Percentiles rank a stretch among this genome's conserved stretches.
Evolutionary conservation across 2,888 invertebrate species (phyloP).

Genomic region (Rhamphomyia laevipes): DNA sequence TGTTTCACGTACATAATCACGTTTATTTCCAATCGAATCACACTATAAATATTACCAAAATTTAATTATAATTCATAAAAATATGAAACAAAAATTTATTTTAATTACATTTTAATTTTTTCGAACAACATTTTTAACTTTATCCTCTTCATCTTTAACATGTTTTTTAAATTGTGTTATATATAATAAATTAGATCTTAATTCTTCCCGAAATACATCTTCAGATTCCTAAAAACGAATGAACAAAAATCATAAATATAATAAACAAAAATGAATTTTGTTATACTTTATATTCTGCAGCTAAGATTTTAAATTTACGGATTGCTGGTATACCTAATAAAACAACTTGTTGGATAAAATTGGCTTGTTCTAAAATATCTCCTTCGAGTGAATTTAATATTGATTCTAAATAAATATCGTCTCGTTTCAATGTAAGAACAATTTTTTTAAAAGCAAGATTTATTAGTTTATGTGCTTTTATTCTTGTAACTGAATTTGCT

Average conservation of each 20-base stretch:
- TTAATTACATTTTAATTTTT: not conserved
- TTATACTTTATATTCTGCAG: not conserved
- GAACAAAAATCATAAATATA: too few species aligned
- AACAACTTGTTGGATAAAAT: conserved; percentile 31
- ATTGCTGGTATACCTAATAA: conserved; percentile 32
- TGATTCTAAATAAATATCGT: conserved; percentile 34
- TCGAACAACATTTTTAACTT: not conserved
- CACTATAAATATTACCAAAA: too few species aligned
- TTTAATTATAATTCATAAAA: too few species aligned
- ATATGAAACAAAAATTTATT: not conserved
- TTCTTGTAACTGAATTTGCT: conserved; percentile 31
- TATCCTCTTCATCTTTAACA: too few species aligned
- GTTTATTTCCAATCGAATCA: not conserved
- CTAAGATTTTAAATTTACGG: not conserved
- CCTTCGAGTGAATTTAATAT: conserved; percentile 28
- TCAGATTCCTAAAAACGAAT: too few species aligned
- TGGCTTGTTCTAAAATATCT: conserved; percentile 33
- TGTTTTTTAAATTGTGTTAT: too few species aligned
- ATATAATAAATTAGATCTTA: too few species aligned
- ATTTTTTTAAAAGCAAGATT: conserved; percentile 30
- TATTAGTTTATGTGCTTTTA: conserved; percentile 30
- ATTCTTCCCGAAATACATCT: too few species aligned
- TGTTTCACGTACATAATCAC: conserved; percentile 31
- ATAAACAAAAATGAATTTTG: too few species aligned
- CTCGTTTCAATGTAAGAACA: conserved; percentile 28